Evolutionary conservation across 2,113 vertebrate species (phyloP), one percentile per base, ranked within the genome.

Genomic region (Chaetodon trifascialis): DNA sequence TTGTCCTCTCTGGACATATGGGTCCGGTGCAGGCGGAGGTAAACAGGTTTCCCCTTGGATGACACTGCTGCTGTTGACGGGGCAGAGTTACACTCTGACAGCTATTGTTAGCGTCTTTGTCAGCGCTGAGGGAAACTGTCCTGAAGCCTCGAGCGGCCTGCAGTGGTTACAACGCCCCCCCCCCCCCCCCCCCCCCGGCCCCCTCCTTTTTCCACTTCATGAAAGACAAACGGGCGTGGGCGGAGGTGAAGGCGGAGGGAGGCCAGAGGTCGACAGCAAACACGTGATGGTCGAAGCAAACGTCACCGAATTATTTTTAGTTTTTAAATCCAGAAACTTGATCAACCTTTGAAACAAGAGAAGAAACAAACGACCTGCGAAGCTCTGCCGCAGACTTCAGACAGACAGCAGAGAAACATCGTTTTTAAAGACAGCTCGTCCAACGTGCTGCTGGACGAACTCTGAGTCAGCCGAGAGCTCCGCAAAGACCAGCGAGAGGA

Each of bases 91-190:
- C 68, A 72, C 54, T 80, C 75, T 82, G 65, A 85, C 83, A 82
- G 78, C 85, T 82, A 80, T 69, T 86, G 82, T 88, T 82, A 80
- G 79, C n/a, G 17, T 84, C 65, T 75, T 55, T 79, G 78, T 84
- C 79, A 78, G 56, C 3, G 47, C 64, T 74, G 55, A 80, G 84
- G 68, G 82, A 76, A 64, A 72, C 68, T 80, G 81, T 79, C 83
- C 81, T 2, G 34, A 70, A 73, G 74, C 65, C 73, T 69, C 49
- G 15, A 73, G 62, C 52, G 86, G 68, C 77, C 73, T 17, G 30
- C 63, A 65, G 76, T 7, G 58, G 38, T 54, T 80, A 64, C 55
- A 36, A 56, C 60, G 4, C 15, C 25, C 46, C 66, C 34, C 19
- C 68, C 47, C 63, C 51, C 63, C 42, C 0, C 66, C 65, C 51